A percentile compares a stretch with the other conserved stretches of the same genome.
These are phyloP conservation scores for Rhodophaea formosa DNA, from an alignment of 2,888 invertebrate genomes.

Conservation along the genomic window DNA sequence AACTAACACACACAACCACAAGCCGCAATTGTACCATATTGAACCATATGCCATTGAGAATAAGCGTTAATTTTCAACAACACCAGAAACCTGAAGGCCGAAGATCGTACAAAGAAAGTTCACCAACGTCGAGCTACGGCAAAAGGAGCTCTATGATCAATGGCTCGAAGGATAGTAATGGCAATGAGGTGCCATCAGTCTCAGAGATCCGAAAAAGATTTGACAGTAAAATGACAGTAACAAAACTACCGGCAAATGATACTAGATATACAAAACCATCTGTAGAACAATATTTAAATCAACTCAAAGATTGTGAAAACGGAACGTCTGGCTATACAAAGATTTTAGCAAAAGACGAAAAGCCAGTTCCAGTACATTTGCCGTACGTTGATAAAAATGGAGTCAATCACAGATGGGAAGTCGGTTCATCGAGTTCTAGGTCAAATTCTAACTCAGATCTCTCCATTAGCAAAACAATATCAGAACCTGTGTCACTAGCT, in stretches of 20 bases:
- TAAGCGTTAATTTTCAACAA: conserved; percentile 56
- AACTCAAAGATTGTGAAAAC: conserved; percentile 69
- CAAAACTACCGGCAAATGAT: conserved; percentile 71
- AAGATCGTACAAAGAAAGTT: conserved; percentile 63
- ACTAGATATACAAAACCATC: conserved; percentile 54
- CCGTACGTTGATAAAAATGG: conserved; percentile 70
- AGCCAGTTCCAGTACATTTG: conserved; percentile 71
- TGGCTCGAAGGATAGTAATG: conserved; percentile 80
- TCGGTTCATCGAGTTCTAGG: conserved; percentile 56
- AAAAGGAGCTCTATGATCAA: conserved; percentile 65
- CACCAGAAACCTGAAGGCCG: conserved; percentile 73
- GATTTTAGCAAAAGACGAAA: conserved; percentile 62
- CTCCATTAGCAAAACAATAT: conserved; percentile 71
- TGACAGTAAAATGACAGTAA: conserved; percentile 76
- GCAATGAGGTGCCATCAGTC: conserved; percentile 80
- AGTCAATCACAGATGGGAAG: conserved; percentile 53
- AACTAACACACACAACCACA: conserved; percentile 78
- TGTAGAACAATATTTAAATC: conserved; percentile 66
- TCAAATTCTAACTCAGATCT: conserved; percentile 69
- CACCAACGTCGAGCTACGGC: conserved; percentile 60
- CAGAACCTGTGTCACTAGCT: conserved; percentile 65
- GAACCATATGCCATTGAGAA: conserved; percentile 44
- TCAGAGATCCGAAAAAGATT: conserved; percentile 82
- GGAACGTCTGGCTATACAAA: conserved; percentile 64
- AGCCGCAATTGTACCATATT: conserved; percentile 43